Percentiles rank a stretch among this genome's conserved stretches.
phyloP scores from a whole-genome alignment of 2,797 vertebrate genomes.

The Lagorchestes hirsutus region DNA sequence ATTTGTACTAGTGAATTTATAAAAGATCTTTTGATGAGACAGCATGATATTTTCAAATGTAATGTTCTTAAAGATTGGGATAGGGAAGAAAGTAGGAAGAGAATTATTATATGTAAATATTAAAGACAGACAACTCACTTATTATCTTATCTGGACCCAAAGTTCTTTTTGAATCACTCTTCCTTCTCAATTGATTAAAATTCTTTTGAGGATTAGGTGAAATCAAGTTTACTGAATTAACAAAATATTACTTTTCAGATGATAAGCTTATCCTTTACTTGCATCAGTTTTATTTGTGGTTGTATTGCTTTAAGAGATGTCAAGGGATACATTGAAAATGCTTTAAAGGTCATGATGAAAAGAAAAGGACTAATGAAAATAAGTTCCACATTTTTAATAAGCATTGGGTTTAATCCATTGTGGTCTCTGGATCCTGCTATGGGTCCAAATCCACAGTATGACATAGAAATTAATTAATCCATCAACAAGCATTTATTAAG shows the following conservation, averaged over 20 bases:
- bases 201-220: conserved; percentile 53
- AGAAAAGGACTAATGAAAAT: not conserved
- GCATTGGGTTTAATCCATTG: not conserved
- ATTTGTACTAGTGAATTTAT: conserved; percentile 44
- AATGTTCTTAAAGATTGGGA: conserved; percentile 50
- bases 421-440: not conserved
- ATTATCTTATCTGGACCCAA: conserved; percentile 53
- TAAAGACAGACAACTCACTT: conserved; percentile 64
- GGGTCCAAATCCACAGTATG: not conserved
- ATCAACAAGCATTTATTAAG: not conserved
- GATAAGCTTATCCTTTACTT: conserved; percentile 30
- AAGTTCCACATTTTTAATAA: not conserved
- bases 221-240: conserved; percentile 50
- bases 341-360: not conserved
- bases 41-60: conserved; percentile 27
- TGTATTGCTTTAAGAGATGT: conserved; percentile 30
- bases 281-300: conserved; percentile 7
- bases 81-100: not conserved
- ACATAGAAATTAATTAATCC: not conserved
- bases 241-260: conserved; percentile 67
- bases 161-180: conserved; percentile 57
- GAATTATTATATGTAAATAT: conserved; percentile 22
- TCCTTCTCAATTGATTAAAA: conserved; percentile 53
- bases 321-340: not conserved
- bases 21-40: not conserved